phyloP scores from a whole-genome alignment of 2,797 vertebrate species.

The Poliocrania exsul region DNA sequence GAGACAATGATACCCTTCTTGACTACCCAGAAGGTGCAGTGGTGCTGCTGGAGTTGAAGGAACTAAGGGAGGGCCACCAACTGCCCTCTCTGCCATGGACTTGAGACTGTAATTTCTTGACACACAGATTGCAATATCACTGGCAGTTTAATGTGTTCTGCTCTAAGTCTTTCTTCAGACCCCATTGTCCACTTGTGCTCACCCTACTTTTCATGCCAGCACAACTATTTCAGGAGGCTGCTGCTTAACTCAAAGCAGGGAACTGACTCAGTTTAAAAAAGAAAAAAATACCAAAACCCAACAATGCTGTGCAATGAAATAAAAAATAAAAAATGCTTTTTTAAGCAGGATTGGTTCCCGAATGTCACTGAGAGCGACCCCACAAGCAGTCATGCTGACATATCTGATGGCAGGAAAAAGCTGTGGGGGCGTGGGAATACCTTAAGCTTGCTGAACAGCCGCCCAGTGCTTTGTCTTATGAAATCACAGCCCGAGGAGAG shows the following conservation, averaged over 20 bases:
- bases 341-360: slow-evolving; percentile 14
- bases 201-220: background rate
- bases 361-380: slow-evolving; percentile 46
- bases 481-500: slow-evolving; percentile 30
- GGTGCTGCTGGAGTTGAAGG: background rate
- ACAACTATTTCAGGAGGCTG: background rate
- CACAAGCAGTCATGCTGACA: slow-evolving; percentile 56
- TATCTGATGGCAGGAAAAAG: slow-evolving; percentile 61
- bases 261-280: background rate
- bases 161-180: background rate
- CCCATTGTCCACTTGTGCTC: background rate
- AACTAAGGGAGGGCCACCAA: background rate
- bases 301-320: background rate
- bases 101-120: background rate
- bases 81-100: background rate
- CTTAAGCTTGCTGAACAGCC: slow-evolving; percentile 25
- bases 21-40: background rate
- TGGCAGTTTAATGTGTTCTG: background rate
- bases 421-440: slow-evolving; percentile 70
- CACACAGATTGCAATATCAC: background rate
- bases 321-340: slow-evolving; percentile 34
- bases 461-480: slow-evolving; percentile 8
- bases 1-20: background rate
- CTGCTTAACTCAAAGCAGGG: background rate
- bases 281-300: background rate